Base-by-base conservation (phyloP, 2,113 vertebrate species). In the Neotragus pygmaeus region DNA sequence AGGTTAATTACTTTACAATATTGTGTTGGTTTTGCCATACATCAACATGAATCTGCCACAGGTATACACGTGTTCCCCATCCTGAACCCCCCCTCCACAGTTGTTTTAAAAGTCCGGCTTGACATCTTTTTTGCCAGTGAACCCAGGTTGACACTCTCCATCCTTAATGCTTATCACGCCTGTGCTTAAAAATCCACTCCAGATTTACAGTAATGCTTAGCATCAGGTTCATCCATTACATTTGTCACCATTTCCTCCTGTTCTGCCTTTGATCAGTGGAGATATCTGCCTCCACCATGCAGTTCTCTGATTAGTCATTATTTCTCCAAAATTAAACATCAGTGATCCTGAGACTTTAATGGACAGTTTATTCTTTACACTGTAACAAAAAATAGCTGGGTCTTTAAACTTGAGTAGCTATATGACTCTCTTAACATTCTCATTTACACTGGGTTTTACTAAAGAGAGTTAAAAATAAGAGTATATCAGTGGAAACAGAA, bases 241-340 rank as follows among this genome's bases (percentile, higher is more conserved):
- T 0, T 33, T 51, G 62, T 75, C 1, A 33, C 13, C 9, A 78
- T 49, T 36, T 93, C 9, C 6, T 47, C 28, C 12, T 39, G 4
- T 64, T 91, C 45, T 84, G 43, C 14, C 43, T 90, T 88, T 85
- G 10, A 28, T 62, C 8, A 25, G 1, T 7, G 57, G 39, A 89
- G 15, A 75, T 4, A 43, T 51, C 11, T 58, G 7, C 7, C 66
- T 88, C 10, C n/a, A 33, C 28, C 80, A 5, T 49, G 8, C 51
- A 90, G 12, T 77, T 88, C 47, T 81, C 81, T 14, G 45, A 13
- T 85, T 66, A 87, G 21, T 60, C 70, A 89, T 39, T 23, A 45
- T 75, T 95, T 96, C 39, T 90, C 36, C 51, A 92, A 92, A 89
- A 87, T 92, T 92, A 87, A 94, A 12, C 15, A 70, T 36, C 36